phyloP scores from a whole-genome alignment of 1,140 invertebrate genomes.

The Zaprionus africanus region DNA sequence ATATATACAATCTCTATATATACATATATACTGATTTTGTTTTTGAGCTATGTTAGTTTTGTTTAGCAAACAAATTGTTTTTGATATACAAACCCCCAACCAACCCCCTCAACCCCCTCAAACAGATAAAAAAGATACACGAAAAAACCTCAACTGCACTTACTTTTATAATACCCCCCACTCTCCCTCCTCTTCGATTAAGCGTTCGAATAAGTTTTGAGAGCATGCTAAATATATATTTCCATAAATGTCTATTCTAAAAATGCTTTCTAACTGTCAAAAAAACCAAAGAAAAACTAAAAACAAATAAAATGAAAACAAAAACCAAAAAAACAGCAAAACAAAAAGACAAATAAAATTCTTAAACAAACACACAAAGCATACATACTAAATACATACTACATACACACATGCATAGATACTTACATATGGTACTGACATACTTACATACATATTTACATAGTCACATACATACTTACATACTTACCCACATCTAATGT shows the following conservation, averaged over 20 bases:
- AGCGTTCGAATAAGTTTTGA: slow-evolving; percentile 83
- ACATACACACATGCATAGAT: slow-evolving; percentile 33
- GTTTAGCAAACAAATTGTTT: slow-evolving; percentile 74
- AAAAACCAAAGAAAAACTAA: slow-evolving; percentile 31
- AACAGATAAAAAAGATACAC: slow-evolving; percentile 46
- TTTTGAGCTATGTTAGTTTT: slow-evolving; percentile 79
- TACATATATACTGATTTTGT: slow-evolving; percentile 71
- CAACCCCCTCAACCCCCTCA: slow-evolving; percentile 26
- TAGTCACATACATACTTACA: no score
- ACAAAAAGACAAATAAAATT: slow-evolving; percentile 50
- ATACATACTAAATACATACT: slow-evolving; percentile 7
- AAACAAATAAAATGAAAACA: slow-evolving; percentile 32
- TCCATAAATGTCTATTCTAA: slow-evolving; percentile 83
- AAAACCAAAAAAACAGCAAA: slow-evolving; percentile 11
- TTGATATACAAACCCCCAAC: slow-evolving; percentile 42
- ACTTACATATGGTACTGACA: neutral
- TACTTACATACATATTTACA: no score
- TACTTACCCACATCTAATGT: slow-evolving; percentile 33
- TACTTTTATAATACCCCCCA: slow-evolving; percentile 62
- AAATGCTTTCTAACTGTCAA: slow-evolving; percentile 58
- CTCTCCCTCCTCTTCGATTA: slow-evolving; percentile 72
- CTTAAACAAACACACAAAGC: slow-evolving; percentile 34
- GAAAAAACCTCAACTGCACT: slow-evolving; percentile 63
- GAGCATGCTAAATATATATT: slow-evolving; percentile 83
- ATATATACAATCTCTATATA: slow-evolving; percentile 64